Conservation (phyloP, 1,140 invertebrate species). For the Drosophila bocki region DNA sequence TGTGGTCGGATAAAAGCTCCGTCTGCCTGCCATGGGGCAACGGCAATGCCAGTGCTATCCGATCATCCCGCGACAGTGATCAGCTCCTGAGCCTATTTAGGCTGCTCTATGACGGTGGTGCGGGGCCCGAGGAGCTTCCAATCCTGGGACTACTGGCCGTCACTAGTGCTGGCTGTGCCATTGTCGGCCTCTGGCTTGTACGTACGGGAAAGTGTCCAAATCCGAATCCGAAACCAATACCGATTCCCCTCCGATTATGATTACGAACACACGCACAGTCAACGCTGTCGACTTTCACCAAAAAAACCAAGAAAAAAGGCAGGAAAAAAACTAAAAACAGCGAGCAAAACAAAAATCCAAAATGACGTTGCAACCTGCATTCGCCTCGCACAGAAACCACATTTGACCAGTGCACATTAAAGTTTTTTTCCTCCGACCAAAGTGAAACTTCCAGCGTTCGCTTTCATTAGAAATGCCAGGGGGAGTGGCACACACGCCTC, state of each 20-base stretch:
- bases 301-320: constrained; percentile 37
- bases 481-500: constrained; percentile 10
- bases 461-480: constrained; percentile 78
- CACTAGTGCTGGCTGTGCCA: constrained; percentile 21
- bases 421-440: constrained; percentile 59
- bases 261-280: constrained; percentile 53
- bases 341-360: constrained; percentile 44
- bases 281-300: constrained; percentile 66
- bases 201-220: constrained; percentile 64
- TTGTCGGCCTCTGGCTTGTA: constrained; percentile 57
- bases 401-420: constrained; percentile 80
- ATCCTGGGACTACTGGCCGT: constrained; percentile 57
- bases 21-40: constrained; percentile 51
- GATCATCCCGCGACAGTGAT: constrained; percentile 47
- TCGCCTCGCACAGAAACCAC: constrained; percentile 56
- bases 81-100: constrained; percentile 56
- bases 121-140: constrained; percentile 58
- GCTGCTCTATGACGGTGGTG: constrained; percentile 34
- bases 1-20: constrained; percentile 57
- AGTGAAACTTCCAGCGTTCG: constrained; percentile 76
- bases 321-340: constrained; percentile 40
- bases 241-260: constrained; percentile 59
- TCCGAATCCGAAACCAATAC: constrained; percentile 55
- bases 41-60: constrained; percentile 43
- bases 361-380: constrained; percentile 77